Evolutionary conservation across 2,797 vertebrate genomes (phyloP), one percentile per base, ranked within the genome.

Genomic region (Nannoperca australis): DNA sequence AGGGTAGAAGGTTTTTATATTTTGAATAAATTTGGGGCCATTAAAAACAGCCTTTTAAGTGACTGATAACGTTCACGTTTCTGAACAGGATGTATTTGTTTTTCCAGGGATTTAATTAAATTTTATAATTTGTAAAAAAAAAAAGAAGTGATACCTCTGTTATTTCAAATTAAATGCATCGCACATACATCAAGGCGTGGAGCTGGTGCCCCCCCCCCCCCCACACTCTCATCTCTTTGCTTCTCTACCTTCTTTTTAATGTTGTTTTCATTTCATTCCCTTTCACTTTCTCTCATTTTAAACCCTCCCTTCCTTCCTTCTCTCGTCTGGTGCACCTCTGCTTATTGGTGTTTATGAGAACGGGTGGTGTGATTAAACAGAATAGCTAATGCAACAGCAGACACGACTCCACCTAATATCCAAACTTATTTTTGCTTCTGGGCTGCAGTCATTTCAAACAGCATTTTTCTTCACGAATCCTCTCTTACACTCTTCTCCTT

Each of bases 331-430:
- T 53, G 12, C 5, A 12, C 67, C 12, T 36, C 11, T 45, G 24
- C 47, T 54, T 30, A 50, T 61, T 69, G 60, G 20, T 58, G 51
- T 59, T 70, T 27, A 36, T 56, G 34, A 51, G 20, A 71, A 51
- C 45, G 1, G 36, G 2, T 51, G 1, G 10, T 60, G 32, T 54
- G 61, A 70, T 65, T 53, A 44, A 11, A 38, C 36, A 38, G 36
- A 38, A 38, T 11, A 38, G 36, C 36, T 38, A 38, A 38, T 38
- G 36, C 36, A 22, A 60, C 40, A 27, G 22, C 18, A 58, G 53
- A 45, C 55, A 51, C 4, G 40, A 40, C 56, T 34, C 30, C 30
- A 45, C 44, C 17, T 7, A 70, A 27, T 34, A n/a, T 27, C n/a
- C 64, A 49, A 12, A 59, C n/a, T 12, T 69, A 63, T 51, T 47